Percentiles rank a stretch among this genome's conserved stretches.
Conservation (phyloP, 2,888 invertebrate species). For the Lasioglossum pauxillum region DNA sequence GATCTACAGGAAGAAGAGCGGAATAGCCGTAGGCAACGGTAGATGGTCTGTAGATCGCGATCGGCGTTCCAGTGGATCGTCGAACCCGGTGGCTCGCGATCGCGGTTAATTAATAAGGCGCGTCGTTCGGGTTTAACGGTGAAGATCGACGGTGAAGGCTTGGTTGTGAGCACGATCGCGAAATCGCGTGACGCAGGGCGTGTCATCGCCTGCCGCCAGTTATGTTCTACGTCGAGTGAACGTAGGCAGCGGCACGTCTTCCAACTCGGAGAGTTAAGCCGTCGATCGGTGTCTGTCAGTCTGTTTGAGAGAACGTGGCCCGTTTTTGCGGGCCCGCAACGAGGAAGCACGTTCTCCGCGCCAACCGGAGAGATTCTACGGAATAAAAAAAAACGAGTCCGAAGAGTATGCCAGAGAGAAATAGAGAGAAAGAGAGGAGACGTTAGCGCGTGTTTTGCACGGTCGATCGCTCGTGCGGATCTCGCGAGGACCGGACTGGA, state of each 20-base stretch:
- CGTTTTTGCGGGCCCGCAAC: slow-evolving; percentile 52
- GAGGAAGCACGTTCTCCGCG: slow-evolving; percentile 50
- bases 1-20: neutral
- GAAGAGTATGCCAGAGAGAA: neutral
- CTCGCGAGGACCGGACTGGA: slow-evolving; percentile 29
- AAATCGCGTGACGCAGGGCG: slow-evolving; percentile 5
- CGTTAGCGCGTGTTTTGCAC: slow-evolving; percentile 60
- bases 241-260: slow-evolving; percentile 13
- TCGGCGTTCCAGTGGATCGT: neutral
- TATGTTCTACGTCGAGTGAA: slow-evolving; percentile 9
- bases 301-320: slow-evolving; percentile 24
- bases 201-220: slow-evolving; percentile 11
- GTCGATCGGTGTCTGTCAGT: slow-evolving; percentile 55
- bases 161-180: neutral
- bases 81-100: slow-evolving; percentile 2
- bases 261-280: slow-evolving; percentile 5
- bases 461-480: slow-evolving; percentile 63
- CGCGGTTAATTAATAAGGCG: slow-evolving; percentile 3
- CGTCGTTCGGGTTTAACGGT: neutral
- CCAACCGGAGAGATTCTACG: neutral
- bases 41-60: neutral
- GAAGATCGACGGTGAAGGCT: neutral
- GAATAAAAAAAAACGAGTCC: neutral
- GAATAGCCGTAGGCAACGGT: neutral
- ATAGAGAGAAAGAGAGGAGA: neutral